These are phyloP conservation scores for Gastrophryne carolinensis DNA, from an alignment of 2,797 vertebrate genomes.

Conservation along the genomic window DNA sequence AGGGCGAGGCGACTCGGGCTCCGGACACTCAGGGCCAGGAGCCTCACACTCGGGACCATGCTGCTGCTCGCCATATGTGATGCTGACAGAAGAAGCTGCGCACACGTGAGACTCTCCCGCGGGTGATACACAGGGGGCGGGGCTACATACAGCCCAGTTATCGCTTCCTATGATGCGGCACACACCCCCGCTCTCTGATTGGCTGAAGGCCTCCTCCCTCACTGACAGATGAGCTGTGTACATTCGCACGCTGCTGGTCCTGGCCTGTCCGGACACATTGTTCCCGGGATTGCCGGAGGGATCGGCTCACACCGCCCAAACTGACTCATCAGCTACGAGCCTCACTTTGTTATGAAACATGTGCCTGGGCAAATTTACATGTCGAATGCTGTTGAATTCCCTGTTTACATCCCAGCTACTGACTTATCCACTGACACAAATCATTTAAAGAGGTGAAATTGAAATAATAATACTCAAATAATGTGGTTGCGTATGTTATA, in stretches of 20 bases:
- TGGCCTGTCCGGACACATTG: too few species aligned
- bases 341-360: too few species aligned
- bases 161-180: neutral
- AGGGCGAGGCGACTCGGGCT: neutral
- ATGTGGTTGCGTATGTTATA: too few species aligned
- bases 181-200: constrained; percentile 26
- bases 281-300: too few species aligned
- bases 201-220: neutral
- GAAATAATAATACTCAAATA: too few species aligned
- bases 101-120: neutral
- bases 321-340: too few species aligned
- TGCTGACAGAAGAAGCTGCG: neutral
- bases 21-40: neutral
- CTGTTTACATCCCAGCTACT: too few species aligned
- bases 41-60: neutral
- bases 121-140: neutral
- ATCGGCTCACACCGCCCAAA: too few species aligned
- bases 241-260: neutral
- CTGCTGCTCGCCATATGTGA: constrained; percentile 35
- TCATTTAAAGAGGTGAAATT: too few species aligned
- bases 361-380: too few species aligned
- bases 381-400: too few species aligned
- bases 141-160: neutral
- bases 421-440: too few species aligned
- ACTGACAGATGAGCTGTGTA: neutral